Evolutionary conservation across 2,888 invertebrate species (phyloP).

Genomic region (Marronus borbonicus): DNA sequence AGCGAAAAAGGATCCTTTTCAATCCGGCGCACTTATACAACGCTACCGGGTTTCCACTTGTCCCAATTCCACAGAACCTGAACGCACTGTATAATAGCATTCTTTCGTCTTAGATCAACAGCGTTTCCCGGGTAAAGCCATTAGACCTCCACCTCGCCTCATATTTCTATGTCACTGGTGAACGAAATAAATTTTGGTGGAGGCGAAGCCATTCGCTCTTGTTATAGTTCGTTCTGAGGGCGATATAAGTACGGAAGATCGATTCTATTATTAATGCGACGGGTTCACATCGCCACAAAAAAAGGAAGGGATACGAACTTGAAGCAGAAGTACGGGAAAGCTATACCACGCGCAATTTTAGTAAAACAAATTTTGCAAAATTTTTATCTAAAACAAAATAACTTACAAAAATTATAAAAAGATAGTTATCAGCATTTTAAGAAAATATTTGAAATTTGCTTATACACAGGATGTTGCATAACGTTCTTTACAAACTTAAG

Average conservation of each 20-base stretch:
- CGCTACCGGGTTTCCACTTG: slow-evolving; percentile 6
- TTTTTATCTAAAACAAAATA: too few relatives aligned
- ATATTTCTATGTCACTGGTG: slow-evolving; percentile 7
- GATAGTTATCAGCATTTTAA: too few relatives aligned
- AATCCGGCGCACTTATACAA: slow-evolving; percentile 8
- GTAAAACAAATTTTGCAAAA: too few relatives aligned
- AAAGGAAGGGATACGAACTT: not conserved
- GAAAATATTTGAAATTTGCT: too few relatives aligned
- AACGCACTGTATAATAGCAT: slow-evolving; percentile 15
- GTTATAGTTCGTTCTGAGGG: not conserved
- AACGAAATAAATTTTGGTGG: slow-evolving; percentile 5
- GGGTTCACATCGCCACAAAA: not conserved
- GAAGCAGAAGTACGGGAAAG: too few relatives aligned
- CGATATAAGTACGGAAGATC: not conserved
- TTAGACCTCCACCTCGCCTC: slow-evolving; percentile 17
- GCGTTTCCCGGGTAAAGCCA: slow-evolving; percentile 8
- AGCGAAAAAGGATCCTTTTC: slow-evolving; percentile 8
- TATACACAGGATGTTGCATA: too few relatives aligned
- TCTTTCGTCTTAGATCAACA: slow-evolving; percentile 17
- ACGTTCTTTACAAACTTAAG: too few relatives aligned
- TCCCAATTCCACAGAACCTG: slow-evolving; percentile 8
- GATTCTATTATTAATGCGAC: not conserved
- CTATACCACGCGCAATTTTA: too few relatives aligned
- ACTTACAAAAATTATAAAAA: too few relatives aligned
- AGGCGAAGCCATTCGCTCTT: slow-evolving; percentile 5